Evolutionary conservation across 2,888 invertebrate species (phyloP).

Genomic region (Oscheius onirici): DNA sequence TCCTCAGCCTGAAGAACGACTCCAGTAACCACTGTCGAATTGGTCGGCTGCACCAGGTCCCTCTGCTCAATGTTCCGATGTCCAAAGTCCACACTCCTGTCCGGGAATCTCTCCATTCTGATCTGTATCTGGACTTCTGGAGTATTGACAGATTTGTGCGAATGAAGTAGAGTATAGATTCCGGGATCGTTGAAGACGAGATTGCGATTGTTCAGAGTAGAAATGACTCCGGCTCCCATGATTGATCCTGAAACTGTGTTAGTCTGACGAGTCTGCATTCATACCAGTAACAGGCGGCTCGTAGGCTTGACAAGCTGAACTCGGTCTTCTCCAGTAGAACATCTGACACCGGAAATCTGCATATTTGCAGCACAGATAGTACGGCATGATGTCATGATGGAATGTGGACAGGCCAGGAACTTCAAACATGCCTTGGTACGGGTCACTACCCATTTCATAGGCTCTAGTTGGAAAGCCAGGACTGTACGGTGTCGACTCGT

Average conservation of each 20-base stretch:
- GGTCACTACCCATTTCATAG: slow-evolving; percentile 86
- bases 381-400: slow-evolving; percentile 92
- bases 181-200: slow-evolving; percentile 91
- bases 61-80: slow-evolving; percentile 51
- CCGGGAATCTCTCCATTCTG: slow-evolving; percentile 63
- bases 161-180: slow-evolving; percentile 83
- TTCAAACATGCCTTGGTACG: slow-evolving; percentile 85
- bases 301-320: slow-evolving; percentile 88
- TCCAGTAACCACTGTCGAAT: slow-evolving; percentile 66
- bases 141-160: slow-evolving; percentile 49
- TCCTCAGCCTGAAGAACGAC: slow-evolving; percentile 59
- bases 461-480: slow-evolving; percentile 66
- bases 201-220: slow-evolving; percentile 87
- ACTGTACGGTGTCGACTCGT: slow-evolving; percentile 59
- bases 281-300: slow-evolving; percentile 60
- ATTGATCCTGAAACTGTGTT: slow-evolving; percentile 80
- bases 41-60: slow-evolving; percentile 65
- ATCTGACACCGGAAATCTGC: slow-evolving; percentile 92
- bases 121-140: slow-evolving; percentile 67
- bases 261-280: neutral
- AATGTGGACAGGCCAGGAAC: slow-evolving; percentile 92
- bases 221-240: slow-evolving; percentile 91
- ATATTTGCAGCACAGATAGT: slow-evolving; percentile 93
- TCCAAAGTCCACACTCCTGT: slow-evolving; percentile 65
- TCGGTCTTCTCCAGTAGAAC: slow-evolving; percentile 86